Evolutionary conservation across 1,140 invertebrate species (phyloP), one percentile per base, ranked within the genome.

Genomic region (Formica exsecta): DNA sequence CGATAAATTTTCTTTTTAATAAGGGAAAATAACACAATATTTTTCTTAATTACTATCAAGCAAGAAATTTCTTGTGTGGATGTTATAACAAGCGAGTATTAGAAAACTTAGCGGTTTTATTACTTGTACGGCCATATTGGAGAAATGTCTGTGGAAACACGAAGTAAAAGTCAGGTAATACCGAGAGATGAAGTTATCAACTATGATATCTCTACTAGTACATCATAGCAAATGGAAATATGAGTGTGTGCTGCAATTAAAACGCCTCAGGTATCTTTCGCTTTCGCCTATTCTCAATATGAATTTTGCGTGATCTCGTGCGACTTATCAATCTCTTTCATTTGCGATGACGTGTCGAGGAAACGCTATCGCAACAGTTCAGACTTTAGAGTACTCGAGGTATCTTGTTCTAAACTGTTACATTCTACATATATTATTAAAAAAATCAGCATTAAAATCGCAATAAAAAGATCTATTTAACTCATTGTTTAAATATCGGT

Each of bases 121-220:
- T 32, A 44, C 36, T 36, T 71, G 19, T 16, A 59, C 19, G 16
- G 2, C 70, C 9, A 44, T 54, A 61, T 44, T 51, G 25, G 29
- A 61, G 79, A 8, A 83, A 83, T 61, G 41, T n/a, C 41, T 36
- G 13, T 73, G 38, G 25, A 32, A 77, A 32, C 41, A 44, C 44
- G 19, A 66, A 61, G 41, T 79, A 76, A 64, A 64, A 85, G 44
- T 75, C 44, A 13, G 36, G 22, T 70, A 70, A 64, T 44, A 22
- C 29, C 41, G 54, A 74, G 68, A 74, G 79, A 83, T 73, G 62
- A 74, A 83, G 68, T 83, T 83, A 83, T 83, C 68, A 83, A 61
- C 38, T 83, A 25, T 83, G 73, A 83, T 81, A 81, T 83, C 38
- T 73, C 0, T 77, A 70, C 16, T 68, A 51, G 22, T 44, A 32